Conservation (phyloP, 2,113 vertebrate species). For the Otis tarda region DNA sequence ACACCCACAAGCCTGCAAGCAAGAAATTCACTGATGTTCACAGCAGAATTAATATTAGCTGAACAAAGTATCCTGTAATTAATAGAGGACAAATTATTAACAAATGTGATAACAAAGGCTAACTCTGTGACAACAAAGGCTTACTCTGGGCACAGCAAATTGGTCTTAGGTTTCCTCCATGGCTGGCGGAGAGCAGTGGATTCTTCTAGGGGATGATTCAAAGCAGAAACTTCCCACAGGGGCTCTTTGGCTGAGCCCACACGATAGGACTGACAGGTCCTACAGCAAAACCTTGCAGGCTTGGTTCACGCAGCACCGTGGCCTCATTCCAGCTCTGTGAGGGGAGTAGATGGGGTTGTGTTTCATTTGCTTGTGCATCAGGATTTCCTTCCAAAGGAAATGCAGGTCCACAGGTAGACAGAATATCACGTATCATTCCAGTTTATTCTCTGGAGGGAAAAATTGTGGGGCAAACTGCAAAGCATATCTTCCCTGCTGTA, state of each 20-base stretch:
- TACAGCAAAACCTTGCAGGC: not conserved
- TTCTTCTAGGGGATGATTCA: not conserved
- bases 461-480: not conserved
- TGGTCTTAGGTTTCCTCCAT: not conserved
- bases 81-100: not conserved
- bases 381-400: slow-evolving; percentile 7
- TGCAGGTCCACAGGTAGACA: not conserved
- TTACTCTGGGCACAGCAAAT: not conserved
- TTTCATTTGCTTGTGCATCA: not conserved
- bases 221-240: not conserved
- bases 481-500: not conserved
- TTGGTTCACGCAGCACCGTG: not conserved
- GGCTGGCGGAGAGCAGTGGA: fast-evolving
- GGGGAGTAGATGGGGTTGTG: not conserved
- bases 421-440: not conserved
- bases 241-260: not conserved
- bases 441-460: not conserved
- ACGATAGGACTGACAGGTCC: not conserved
- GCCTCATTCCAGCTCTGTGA: not conserved
- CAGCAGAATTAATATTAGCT: not conserved
- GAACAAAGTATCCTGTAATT: not conserved
- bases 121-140: not conserved
- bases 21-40: not conserved
- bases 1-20: not conserved
- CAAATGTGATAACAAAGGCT: not conserved